Conservation (phyloP, 2,888 invertebrate genomes). For the Anthrax anthrax region DNA sequence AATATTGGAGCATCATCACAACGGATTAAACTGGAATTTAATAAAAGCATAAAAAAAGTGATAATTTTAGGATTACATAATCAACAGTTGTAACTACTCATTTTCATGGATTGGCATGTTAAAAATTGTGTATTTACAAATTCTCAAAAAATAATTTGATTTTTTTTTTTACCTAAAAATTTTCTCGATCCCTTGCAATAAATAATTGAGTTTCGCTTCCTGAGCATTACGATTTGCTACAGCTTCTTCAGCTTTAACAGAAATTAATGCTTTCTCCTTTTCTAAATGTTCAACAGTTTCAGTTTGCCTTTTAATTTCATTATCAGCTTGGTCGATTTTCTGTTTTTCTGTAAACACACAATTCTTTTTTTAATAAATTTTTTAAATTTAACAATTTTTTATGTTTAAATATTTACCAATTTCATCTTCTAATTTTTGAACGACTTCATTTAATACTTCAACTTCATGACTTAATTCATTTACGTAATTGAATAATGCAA, state of each 20-base stretch:
- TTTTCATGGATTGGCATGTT: no score
- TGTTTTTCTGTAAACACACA: constrained; percentile 21
- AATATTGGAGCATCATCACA: constrained; percentile 61
- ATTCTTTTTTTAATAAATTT: not conserved
- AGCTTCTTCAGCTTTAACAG: constrained; percentile 21
- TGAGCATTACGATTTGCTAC: constrained; percentile 18
- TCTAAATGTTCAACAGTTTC: constrained; percentile 29
- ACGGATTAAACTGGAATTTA: constrained; percentile 44
- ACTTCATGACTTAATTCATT: constrained; percentile 78
- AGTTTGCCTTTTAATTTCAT: constrained; percentile 24
- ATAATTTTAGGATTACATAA: no score
- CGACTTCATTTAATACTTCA: constrained; percentile 54
- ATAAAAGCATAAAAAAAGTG: not conserved
- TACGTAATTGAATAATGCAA: constrained; percentile 80
- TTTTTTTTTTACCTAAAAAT: constrained; percentile 26
- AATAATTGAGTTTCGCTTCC: constrained; percentile 24
- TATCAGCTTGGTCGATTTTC: constrained; percentile 26
- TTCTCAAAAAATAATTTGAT: not conserved
- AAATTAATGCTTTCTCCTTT: constrained; percentile 12
- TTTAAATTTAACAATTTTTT: not conserved
- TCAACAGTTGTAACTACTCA: no score
- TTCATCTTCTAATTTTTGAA: constrained; percentile 44
- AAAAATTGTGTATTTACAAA: not conserved
- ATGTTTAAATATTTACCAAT: constrained; percentile 38
- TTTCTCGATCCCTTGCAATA: constrained; percentile 39